Conservation (phyloP, 2,113 vertebrate species). For the Cyanistes caeruleus region DNA sequence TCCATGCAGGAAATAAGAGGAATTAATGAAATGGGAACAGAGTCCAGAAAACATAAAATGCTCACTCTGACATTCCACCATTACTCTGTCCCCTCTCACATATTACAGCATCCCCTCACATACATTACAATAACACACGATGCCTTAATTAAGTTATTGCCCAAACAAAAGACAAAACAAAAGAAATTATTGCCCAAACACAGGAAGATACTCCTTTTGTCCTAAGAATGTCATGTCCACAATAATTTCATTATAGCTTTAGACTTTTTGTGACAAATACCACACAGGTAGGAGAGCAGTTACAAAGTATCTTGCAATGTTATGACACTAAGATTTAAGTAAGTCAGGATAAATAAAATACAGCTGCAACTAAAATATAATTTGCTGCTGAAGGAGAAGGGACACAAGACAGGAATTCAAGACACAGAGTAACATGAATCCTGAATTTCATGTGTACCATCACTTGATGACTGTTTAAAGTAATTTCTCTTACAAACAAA, state of each 20-base stretch:
- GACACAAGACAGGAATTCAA: not conserved
- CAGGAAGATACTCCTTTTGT: not conserved
- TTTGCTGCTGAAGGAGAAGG: not conserved
- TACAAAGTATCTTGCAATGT: not conserved
- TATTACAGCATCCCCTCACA: not conserved
- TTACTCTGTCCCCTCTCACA: not conserved
- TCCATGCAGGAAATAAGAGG: not conserved
- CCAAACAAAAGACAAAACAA: not conserved
- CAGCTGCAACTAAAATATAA: not conserved
- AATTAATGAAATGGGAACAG: not conserved
- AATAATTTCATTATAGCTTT: not conserved
- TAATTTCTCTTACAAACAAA: constrained; percentile 37
- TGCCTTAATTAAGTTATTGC: not conserved
- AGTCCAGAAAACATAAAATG: not conserved
- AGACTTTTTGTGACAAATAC: not conserved
- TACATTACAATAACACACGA: not conserved
- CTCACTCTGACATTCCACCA: not conserved
- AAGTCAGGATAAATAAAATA: not conserved
- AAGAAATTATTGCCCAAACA: not conserved
- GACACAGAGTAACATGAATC: not conserved
- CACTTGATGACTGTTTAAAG: not conserved
- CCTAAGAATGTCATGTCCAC: not conserved
- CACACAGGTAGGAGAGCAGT: not conserved
- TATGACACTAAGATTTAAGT: not conserved
- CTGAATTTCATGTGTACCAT: not conserved